Conservation (phyloP, 2,888 invertebrate species). For the Polymixis lichenea region DNA sequence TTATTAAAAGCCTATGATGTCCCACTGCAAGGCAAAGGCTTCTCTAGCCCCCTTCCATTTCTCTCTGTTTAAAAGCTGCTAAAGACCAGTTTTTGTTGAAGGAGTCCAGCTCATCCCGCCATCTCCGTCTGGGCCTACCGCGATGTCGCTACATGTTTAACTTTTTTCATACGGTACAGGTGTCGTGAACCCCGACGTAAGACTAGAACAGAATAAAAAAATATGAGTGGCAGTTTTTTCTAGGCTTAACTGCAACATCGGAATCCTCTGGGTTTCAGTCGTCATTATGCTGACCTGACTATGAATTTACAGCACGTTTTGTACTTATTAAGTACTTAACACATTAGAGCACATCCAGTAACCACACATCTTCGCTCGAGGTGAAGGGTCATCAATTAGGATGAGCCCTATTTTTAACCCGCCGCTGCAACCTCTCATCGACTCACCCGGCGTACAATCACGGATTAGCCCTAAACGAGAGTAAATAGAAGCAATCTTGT, state of each 20-base stretch:
- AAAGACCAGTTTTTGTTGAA: too few species aligned
- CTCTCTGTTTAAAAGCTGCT: too few species aligned
- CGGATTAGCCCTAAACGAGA: constrained; percentile 73
- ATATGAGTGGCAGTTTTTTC: not conserved
- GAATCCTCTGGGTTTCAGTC: not conserved
- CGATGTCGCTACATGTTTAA: too few species aligned
- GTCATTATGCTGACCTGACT: not conserved
- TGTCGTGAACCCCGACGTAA: not conserved
- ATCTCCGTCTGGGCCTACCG: too few species aligned
- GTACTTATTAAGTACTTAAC: too few species aligned
- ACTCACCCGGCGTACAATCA: constrained; percentile 68
- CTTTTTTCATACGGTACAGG: too few species aligned
- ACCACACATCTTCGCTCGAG: constrained; percentile 53
- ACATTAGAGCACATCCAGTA: constrained; percentile 58
- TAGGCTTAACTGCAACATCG: not conserved
- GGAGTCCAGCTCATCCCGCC: too few species aligned
- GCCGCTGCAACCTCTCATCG: constrained; percentile 71
- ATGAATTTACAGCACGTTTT: not conserved
- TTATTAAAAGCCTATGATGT: too few species aligned
- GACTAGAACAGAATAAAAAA: not conserved
- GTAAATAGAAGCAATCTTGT: constrained; percentile 70
- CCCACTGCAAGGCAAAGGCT: too few species aligned
- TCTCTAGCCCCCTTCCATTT: too few species aligned
- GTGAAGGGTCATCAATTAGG: constrained; percentile 81
- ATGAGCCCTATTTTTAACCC: constrained; percentile 78